A percentile compares a stretch with the other conserved stretches of the same genome.
phyloP scores from a whole-genome alignment of 2,797 vertebrate species.

The Glyptemys insculpta region DNA sequence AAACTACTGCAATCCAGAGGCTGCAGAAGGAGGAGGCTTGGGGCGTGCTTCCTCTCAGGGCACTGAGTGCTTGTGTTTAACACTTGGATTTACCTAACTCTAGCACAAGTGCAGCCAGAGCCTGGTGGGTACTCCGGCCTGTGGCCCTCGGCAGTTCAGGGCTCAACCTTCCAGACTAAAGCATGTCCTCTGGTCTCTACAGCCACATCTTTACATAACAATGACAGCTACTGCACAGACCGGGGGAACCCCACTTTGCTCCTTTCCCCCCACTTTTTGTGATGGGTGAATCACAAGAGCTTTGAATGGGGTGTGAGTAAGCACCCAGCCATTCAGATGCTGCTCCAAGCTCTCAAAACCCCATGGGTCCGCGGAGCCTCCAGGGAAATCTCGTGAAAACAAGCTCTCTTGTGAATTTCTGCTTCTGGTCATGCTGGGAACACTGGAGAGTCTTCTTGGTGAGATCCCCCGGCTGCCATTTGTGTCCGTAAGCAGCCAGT shows the following conservation, averaged over 20 bases:
- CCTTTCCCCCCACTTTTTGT: background rate
- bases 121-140: background rate
- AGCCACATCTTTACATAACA: background rate
- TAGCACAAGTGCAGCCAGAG: background rate
- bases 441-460: rapidly evolving
- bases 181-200: background rate
- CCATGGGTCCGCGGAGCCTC: background rate
- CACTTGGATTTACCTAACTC: background rate
- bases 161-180: background rate
- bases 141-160: background rate
- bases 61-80: background rate
- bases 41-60: background rate
- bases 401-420: background rate
- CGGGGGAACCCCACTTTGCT: background rate
- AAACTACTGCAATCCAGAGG: background rate
- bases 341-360: background rate
- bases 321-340: background rate
- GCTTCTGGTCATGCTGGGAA: background rate
- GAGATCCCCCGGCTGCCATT: background rate
- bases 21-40: background rate
- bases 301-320: background rate
- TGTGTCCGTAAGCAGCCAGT: background rate
- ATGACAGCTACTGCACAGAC: background rate
- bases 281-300: background rate
- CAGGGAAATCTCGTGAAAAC: background rate